These are phyloP conservation scores for Corydoras sp. DNA, from an alignment of 2,113 vertebrate genomes.

Conservation along the genomic window DNA sequence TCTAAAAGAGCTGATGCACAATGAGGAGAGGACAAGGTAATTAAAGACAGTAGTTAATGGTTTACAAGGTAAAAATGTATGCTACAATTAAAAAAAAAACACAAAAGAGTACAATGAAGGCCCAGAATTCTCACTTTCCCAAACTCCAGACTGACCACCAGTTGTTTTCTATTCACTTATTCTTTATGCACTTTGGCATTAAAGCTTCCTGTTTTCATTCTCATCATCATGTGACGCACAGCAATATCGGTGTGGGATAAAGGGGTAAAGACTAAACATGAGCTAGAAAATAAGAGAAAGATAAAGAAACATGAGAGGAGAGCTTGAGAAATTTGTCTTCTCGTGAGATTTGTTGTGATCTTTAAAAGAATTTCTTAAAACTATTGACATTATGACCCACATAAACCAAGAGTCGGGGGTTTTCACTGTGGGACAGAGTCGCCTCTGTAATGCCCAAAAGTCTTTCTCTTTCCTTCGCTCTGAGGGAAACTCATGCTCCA, in stretches of 20 bases:
- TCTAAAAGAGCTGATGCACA: no score
- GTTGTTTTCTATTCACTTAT: no score
- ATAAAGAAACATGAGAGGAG: not conserved
- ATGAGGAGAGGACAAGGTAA: no score
- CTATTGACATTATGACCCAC: slow-evolving; percentile 22
- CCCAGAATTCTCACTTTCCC: no score
- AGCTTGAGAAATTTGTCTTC: slow-evolving; percentile 2
- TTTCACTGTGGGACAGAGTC: slow-evolving; percentile 22
- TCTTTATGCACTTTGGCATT: not conserved
- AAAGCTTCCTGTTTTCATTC: not conserved
- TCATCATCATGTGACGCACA: not conserved
- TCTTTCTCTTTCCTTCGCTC: no score
- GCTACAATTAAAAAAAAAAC: no score
- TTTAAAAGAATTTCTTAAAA: slow-evolving; percentile 18
- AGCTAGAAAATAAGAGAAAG: not conserved
- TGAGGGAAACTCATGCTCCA: no score
- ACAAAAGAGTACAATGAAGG: no score
- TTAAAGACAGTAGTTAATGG: no score
- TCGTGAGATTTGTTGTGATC: slow-evolving; percentile 21
- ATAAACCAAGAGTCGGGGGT: slow-evolving; percentile 20
- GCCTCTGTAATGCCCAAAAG: slow-evolving; percentile 16
- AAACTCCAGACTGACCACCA: no score
- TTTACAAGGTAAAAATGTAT: no score
- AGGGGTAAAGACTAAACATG: not conserved
- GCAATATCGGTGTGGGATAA: not conserved